Evolutionary conservation across 2,797 vertebrate species (phyloP).

Genomic region (Pristis pectinata): DNA sequence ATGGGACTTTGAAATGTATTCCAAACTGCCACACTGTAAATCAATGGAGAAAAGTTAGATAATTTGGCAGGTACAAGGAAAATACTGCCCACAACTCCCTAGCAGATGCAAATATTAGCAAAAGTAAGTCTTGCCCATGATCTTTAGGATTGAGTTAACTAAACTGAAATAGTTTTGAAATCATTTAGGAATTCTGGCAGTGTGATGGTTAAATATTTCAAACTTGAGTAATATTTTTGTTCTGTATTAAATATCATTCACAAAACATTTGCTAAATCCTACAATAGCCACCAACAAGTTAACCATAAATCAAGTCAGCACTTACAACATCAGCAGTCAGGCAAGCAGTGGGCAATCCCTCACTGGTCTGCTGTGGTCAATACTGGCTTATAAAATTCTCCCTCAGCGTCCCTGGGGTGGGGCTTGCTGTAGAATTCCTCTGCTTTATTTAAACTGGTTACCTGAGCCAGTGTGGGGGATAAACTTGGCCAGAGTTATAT

Average conservation of each 20-base stretch:
- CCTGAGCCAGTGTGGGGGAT: slow-evolving; percentile 28
- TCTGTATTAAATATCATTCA: not conserved
- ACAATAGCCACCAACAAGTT: not conserved
- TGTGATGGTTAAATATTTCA: slow-evolving; percentile 5
- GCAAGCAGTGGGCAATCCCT: not conserved
- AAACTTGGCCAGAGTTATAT: not conserved
- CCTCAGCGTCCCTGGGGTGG: not conserved
- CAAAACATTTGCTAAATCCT: not conserved
- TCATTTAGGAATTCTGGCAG: not conserved
- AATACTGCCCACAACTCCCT: not conserved
- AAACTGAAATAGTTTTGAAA: not conserved
- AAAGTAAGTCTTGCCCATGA: not conserved
- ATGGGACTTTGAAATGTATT: not conserved
- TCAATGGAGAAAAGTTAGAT: not conserved
- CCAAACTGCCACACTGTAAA: not conserved
- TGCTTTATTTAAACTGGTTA: not conserved
- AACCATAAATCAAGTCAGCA: slow-evolving; percentile 25
- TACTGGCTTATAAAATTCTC: not conserved
- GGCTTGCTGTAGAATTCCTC: slow-evolving; percentile 3
- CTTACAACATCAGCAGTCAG: slow-evolving; percentile 28
- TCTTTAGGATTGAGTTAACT: not conserved
- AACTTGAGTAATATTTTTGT: not conserved
- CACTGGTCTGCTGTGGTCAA: not conserved
- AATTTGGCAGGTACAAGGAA: not conserved
- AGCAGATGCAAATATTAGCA: too few species aligned